phyloP scores from a whole-genome alignment of 2,797 vertebrate species.

The Eulemur mongoz region DNA sequence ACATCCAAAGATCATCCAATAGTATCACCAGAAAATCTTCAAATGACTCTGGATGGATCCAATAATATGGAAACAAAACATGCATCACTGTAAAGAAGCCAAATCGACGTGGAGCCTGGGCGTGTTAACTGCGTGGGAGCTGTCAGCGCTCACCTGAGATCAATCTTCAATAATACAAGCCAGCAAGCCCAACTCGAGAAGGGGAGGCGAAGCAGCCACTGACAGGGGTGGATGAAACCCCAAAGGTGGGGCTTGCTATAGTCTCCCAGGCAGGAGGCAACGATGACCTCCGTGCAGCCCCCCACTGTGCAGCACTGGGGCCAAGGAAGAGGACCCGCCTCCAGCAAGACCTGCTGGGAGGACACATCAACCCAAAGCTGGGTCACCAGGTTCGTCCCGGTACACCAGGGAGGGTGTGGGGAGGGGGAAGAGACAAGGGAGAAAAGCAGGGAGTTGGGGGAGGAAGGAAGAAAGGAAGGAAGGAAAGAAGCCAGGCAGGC shows the following conservation, averaged over 20 bases:
- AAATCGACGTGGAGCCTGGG: neutral
- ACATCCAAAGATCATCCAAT: neutral
- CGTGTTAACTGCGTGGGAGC: neutral
- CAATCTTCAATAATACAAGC: neutral
- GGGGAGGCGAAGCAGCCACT: neutral
- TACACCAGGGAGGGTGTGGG: neutral
- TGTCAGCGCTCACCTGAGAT: neutral
- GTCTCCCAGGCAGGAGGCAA: neutral
- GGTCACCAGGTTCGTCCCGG: neutral
- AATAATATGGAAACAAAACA: neutral
- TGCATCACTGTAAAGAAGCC: neutral
- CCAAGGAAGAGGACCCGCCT: neutral
- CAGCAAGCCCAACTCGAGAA: neutral
- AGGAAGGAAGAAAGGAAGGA: neutral
- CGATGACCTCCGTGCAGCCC: neutral
- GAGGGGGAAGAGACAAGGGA: neutral
- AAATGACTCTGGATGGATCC: neutral
- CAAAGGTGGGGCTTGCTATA: neutral
- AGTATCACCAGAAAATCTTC: neutral
- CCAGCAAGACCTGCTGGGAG: no score
- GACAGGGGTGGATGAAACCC: neutral
- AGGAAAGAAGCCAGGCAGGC: neutral
- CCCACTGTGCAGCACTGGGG: accelerated
- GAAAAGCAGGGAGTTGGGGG: neutral
- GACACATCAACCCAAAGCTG: neutral